phyloP scores from a whole-genome alignment of 2,797 vertebrate species.

The Falco rusticolus region DNA sequence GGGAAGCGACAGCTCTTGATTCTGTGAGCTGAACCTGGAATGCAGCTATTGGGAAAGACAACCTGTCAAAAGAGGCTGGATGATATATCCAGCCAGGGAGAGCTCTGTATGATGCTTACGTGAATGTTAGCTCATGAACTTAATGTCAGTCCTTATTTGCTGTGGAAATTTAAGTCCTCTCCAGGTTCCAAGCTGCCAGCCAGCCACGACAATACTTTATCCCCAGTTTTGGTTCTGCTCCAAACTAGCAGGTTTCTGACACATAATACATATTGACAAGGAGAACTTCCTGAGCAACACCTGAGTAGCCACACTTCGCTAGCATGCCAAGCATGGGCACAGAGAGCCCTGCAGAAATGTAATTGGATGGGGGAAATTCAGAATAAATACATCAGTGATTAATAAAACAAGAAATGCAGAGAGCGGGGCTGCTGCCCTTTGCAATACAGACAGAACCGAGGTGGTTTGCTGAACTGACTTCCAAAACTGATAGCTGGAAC shows the following conservation, averaged over 20 bases:
- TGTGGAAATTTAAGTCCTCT: neutral
- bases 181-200: neutral
- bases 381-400: neutral
- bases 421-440: neutral
- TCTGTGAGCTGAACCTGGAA: neutral
- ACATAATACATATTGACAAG: neutral
- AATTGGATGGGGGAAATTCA: neutral
- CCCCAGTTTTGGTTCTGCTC: slow-evolving; percentile 6
- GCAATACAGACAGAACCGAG: neutral
- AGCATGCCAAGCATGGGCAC: neutral
- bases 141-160: neutral
- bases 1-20: neutral
- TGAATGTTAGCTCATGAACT: neutral
- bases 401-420: neutral
- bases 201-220: neutral
- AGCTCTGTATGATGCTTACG: neutral
- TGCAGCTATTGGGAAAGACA: neutral
- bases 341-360: neutral
- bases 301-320: neutral
- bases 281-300: neutral
- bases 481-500: neutral
- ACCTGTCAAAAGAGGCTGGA: neutral
- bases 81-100: neutral
- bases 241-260: slow-evolving; percentile 7
- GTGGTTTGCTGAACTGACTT: neutral